A percentile compares a stretch with the other conserved stretches of the same genome.
Conservation (phyloP, 1,140 invertebrate species). For the Pseudomyrmex gracilis region DNA sequence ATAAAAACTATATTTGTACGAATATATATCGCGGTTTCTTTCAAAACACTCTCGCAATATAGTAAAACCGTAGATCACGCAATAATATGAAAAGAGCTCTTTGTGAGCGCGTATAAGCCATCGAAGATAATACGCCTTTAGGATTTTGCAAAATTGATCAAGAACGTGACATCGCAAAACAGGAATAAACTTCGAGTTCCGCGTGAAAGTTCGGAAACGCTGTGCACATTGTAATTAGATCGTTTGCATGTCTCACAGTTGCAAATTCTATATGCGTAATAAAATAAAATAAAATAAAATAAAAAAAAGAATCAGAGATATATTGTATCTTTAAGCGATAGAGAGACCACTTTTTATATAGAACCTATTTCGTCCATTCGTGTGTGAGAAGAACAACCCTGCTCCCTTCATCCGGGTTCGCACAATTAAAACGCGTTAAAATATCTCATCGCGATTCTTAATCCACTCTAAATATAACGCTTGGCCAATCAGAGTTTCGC, state of each 20-base stretch:
- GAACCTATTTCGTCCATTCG: neutral
- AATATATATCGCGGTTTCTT: constrained; percentile 15
- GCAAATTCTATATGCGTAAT: constrained; percentile 6
- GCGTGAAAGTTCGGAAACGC: no score
- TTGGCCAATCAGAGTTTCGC: neutral
- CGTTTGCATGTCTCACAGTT: neutral
- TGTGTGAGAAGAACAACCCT: neutral
- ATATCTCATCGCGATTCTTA: neutral
- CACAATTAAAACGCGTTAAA: neutral
- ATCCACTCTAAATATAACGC: neutral
- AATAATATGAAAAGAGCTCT: constrained; percentile 25
- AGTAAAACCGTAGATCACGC: constrained; percentile 18
- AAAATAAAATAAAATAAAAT: neutral
- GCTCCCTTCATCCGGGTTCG: neutral
- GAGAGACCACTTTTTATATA: constrained; percentile 11
- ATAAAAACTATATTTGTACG: constrained; percentile 3
- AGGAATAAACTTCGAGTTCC: neutral
- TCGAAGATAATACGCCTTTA: neutral
- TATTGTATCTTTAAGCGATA: neutral
- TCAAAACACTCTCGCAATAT: constrained; percentile 10
- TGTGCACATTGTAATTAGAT: neutral
- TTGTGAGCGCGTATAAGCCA: neutral
- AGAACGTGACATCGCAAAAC: neutral
- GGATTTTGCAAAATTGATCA: constrained; percentile 4
- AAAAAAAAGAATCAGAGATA: no score